Conservation (phyloP, 2,113 vertebrate genomes). For the Pristiophorus japonicus region DNA sequence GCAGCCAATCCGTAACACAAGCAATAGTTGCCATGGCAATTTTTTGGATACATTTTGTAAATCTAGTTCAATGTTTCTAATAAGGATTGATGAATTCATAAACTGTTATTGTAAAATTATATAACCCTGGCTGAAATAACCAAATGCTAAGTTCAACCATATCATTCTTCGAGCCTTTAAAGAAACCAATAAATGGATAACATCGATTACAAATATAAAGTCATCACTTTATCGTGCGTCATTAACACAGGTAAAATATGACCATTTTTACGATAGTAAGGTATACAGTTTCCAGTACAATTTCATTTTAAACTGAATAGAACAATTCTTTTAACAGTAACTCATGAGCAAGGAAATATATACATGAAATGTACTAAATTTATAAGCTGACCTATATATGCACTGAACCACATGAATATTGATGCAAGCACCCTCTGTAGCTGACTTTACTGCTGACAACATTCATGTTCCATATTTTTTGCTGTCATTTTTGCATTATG, state of each 20-base stretch:
- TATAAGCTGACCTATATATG: constrained; percentile 58
- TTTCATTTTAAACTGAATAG: constrained; percentile 43
- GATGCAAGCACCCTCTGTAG: constrained; percentile 39
- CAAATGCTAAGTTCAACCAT: background rate
- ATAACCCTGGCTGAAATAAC: background rate
- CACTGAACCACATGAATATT: constrained; percentile 55
- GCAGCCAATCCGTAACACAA: background rate
- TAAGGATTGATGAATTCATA: background rate
- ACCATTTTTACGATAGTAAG: constrained; percentile 40
- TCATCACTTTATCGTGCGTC: background rate
- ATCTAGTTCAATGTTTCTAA: background rate
- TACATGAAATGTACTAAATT: constrained; percentile 48
- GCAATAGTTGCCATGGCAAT: background rate
- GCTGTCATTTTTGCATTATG: background rate
- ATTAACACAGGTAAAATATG: constrained; percentile 36
- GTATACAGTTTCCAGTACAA: constrained; percentile 40
- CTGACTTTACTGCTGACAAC: background rate
- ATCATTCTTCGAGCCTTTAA: background rate
- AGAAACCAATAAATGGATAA: background rate
- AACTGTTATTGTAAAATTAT: background rate
- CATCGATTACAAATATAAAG: background rate
- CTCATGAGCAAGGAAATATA: constrained; percentile 48
- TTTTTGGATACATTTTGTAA: background rate
- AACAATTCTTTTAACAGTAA: constrained; percentile 44
- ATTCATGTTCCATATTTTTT: background rate